These are phyloP conservation scores for Carlito syrichta DNA, from an alignment of 2,113 vertebrate genomes.

Conservation along the genomic window DNA sequence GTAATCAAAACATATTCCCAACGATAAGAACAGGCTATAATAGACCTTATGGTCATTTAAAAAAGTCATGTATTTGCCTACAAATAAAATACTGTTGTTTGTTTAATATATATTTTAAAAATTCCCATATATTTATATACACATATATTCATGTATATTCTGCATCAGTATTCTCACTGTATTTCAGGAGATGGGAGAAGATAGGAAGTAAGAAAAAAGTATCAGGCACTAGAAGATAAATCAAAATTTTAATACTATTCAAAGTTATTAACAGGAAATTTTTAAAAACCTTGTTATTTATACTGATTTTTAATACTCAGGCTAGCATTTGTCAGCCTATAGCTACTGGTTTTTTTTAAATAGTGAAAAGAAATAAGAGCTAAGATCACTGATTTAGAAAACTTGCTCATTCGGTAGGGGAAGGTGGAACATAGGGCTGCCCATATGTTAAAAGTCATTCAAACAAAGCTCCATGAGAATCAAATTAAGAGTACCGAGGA, in stretches of 20 bases:
- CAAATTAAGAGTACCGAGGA: slow-evolving; percentile 16
- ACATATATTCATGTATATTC: no score
- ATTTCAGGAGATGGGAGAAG: background rate
- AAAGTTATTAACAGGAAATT: background rate
- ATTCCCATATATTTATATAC: background rate
- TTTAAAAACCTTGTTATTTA: background rate
- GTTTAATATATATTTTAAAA: background rate
- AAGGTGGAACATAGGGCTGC: background rate
- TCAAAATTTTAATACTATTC: background rate
- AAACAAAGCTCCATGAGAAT: slow-evolving; percentile 48
- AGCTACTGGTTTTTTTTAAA: background rate
- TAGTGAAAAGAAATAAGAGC: background rate
- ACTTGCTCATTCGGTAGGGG: background rate
- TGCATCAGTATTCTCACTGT: background rate
- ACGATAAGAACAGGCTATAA: background rate
- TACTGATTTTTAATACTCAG: background rate
- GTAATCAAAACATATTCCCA: background rate
- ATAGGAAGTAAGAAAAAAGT: background rate
- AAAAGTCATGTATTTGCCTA: background rate
- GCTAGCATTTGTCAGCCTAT: background rate
- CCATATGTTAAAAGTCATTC: slow-evolving; percentile 31
- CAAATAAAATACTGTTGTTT: background rate
- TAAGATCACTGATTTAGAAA: background rate
- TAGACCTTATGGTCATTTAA: background rate
- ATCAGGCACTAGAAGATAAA: background rate